These are phyloP conservation scores for Drosophila nigrodunni DNA, from an alignment of 1,140 invertebrate species.

Conservation along the genomic window DNA sequence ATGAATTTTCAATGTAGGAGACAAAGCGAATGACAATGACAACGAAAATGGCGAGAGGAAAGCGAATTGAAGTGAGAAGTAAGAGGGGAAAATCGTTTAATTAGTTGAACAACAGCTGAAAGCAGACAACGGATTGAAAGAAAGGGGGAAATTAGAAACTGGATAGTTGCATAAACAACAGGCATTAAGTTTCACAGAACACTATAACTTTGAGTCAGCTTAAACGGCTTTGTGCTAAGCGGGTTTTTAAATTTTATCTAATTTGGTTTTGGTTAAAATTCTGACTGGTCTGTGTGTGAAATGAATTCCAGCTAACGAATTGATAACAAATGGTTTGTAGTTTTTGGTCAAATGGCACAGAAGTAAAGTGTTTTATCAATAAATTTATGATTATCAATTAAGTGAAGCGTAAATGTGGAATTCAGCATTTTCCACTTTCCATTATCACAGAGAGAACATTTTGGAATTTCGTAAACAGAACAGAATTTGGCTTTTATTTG, in stretches of 20 bases:
- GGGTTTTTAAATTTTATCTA: neutral
- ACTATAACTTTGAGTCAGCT: neutral
- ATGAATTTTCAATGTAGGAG: slow-evolving; percentile 49
- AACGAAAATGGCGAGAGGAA: slow-evolving; percentile 7
- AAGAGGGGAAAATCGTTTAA: slow-evolving; percentile 47
- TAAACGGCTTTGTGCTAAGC: slow-evolving; percentile 1
- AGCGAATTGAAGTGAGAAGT: slow-evolving; percentile 1
- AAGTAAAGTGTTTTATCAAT: slow-evolving; percentile 58
- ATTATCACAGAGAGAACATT: slow-evolving; percentile 20
- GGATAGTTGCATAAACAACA: slow-evolving; percentile 4
- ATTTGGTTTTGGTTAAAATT: neutral
- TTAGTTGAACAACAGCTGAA: slow-evolving; percentile 47
- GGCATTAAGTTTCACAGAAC: neutral
- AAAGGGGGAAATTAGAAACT: slow-evolving; percentile 7
- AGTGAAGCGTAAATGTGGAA: slow-evolving; percentile 62
- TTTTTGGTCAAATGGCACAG: slow-evolving; percentile 38
- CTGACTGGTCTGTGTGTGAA: neutral
- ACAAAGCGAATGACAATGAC: slow-evolving; percentile 20
- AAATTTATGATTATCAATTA: slow-evolving; percentile 70
- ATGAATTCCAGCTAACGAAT: slow-evolving; percentile 22
- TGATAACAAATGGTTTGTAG: slow-evolving; percentile 29
- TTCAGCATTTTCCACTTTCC: slow-evolving; percentile 12
- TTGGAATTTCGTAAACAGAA: slow-evolving; percentile 27
- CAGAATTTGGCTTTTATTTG: slow-evolving; percentile 54
- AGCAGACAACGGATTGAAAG: slow-evolving; percentile 6